Evolutionary conservation across 2,888 invertebrate genomes (phyloP).

Genomic region (Formica aserva): DNA sequence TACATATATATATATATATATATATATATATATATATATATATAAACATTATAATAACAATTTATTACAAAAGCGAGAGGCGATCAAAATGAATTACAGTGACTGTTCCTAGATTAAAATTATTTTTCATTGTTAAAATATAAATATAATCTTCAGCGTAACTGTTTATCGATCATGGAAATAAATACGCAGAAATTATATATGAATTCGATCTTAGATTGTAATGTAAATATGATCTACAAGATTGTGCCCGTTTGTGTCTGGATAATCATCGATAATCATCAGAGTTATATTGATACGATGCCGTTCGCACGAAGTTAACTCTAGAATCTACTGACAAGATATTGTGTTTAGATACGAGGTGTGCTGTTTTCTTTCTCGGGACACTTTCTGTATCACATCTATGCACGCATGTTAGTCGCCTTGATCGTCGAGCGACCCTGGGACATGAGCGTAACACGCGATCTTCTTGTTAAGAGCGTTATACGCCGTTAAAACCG

Average conservation of each 20-base stretch:
- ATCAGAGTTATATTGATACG: conserved; percentile 11
- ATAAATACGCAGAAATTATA: background rate
- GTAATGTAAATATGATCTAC: conserved; percentile 11
- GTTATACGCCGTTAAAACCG: conserved; percentile 80
- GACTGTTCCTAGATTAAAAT: background rate
- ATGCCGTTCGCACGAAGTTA: conserved; percentile 53
- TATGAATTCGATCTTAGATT: conserved; percentile 8
- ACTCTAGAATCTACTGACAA: background rate
- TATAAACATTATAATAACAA: background rate
- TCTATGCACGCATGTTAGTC: conserved; percentile 30
- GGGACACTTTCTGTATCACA: background rate
- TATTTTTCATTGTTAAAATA: too few species aligned
- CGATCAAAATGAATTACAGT: background rate
- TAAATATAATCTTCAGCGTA: background rate
- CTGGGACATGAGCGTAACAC: conserved; percentile 74
- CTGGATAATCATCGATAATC: conserved; percentile 11
- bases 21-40: too few species aligned
- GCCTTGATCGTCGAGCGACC: conserved; percentile 57
- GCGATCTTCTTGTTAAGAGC: conserved; percentile 82
- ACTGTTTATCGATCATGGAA: background rate
- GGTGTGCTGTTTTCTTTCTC: background rate
- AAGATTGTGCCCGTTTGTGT: conserved; percentile 1
- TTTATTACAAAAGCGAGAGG: background rate
- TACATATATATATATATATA: background rate
- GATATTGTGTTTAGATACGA: background rate